A percentile compares a stretch with the other conserved stretches of the same genome.
Conservation (phyloP, 2,113 vertebrate species). For the Colistium nudipinnis region DNA sequence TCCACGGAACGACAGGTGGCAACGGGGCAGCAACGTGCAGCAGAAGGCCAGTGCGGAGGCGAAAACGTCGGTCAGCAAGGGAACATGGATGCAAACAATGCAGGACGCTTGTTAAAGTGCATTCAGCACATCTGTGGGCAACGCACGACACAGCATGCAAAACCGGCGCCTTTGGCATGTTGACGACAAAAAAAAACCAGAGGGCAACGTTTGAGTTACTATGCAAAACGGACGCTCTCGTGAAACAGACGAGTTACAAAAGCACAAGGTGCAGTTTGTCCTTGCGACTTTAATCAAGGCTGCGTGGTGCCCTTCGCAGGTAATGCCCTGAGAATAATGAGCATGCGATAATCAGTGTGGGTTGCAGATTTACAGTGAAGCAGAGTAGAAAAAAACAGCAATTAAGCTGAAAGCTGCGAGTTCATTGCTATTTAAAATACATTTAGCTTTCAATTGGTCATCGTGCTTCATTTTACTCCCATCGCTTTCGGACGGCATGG, state of each 20-base stretch:
- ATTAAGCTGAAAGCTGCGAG: conserved; percentile 1
- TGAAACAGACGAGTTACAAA: conserved; percentile 33
- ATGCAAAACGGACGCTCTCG: neutral
- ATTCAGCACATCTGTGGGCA: too few relatives aligned
- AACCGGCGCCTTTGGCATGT: too few relatives aligned
- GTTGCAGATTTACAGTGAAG: conserved; percentile 30
- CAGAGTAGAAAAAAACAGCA: conserved; percentile 25
- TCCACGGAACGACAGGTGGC: too few relatives aligned
- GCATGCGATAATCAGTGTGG: conserved; percentile 7
- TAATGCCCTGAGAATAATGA: conserved; percentile 31
- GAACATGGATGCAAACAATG: neutral
- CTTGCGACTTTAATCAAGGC: conserved; percentile 9
- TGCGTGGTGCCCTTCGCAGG: neutral
- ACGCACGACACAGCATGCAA: too few relatives aligned
- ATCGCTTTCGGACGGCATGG: conserved; percentile 8
- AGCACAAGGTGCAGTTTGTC: conserved; percentile 16
- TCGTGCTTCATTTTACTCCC: neutral
- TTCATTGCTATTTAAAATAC: conserved; percentile 22
- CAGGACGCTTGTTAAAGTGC: neutral
- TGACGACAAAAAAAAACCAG: neutral
- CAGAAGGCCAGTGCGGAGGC: too few relatives aligned
- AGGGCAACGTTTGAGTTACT: conserved; percentile 1
- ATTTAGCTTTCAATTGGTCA: conserved; percentile 15
- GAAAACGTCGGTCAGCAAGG: too few relatives aligned
- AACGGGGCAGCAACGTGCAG: too few relatives aligned